These are phyloP conservation scores for Hippocampus abdominalis DNA, from an alignment of 2,113 vertebrate genomes.

Conservation along the genomic window DNA sequence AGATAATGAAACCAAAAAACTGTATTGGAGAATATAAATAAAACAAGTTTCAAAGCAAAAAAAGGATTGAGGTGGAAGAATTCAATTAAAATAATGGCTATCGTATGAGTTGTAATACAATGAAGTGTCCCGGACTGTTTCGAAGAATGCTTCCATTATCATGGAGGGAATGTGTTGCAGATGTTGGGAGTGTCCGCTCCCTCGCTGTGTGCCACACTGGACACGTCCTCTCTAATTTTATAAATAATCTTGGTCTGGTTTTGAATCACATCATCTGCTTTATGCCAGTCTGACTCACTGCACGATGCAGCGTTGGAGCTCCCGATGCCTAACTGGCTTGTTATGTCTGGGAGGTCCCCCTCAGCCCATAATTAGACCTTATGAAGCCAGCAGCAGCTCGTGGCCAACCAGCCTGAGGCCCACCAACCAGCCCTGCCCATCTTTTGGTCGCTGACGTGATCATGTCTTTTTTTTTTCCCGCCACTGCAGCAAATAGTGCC, in stretches of 20 bases:
- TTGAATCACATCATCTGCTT: conserved; percentile 48
- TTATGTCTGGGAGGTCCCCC: conserved; percentile 60
- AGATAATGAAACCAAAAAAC: no score
- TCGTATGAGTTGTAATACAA: not conserved
- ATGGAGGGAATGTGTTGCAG: conserved; percentile 35
- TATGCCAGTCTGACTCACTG: conserved; percentile 37
- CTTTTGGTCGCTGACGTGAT: conserved; percentile 46
- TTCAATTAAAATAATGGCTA: not conserved
- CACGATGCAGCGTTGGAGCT: conserved; percentile 47
- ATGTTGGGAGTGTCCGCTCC: conserved; percentile 41
- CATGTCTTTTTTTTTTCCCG: conserved; percentile 16
- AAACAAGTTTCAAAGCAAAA: not conserved
- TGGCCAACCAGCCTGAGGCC: conserved; percentile 18
- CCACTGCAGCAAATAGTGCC: conserved; percentile 22
- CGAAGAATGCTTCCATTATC: conserved; percentile 1
- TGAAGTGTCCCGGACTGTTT: not conserved
- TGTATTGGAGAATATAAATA: not conserved
- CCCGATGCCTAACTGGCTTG: conserved; percentile 53
- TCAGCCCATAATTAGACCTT: conserved; percentile 67
- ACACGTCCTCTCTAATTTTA: conserved; percentile 39
- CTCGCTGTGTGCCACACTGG: conserved; percentile 25
- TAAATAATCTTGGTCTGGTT: conserved; percentile 54
- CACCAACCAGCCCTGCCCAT: conserved; percentile 34
- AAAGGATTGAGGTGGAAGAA: not conserved
- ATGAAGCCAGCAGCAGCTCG: conserved; percentile 41